Evolutionary conservation across 1,140 invertebrate species (phyloP).

Genomic region (Ips nitidus): DNA sequence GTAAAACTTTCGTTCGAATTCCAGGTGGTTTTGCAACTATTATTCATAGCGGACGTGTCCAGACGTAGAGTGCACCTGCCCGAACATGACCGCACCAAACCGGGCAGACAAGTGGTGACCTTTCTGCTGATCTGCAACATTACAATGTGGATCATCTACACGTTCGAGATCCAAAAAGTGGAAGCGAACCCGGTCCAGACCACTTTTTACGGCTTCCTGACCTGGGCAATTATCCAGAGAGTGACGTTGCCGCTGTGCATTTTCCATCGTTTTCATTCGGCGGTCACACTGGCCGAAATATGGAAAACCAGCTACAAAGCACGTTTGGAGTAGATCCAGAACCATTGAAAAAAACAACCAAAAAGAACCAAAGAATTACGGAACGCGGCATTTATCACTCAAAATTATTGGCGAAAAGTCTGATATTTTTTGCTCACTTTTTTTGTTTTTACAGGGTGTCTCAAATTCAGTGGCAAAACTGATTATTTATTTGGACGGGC

Average conservation of each 20-base stretch:
- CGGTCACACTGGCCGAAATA: constrained; percentile 94
- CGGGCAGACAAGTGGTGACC: constrained; percentile 92
- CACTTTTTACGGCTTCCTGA: constrained; percentile 90
- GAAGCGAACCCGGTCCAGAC: constrained; percentile 88
- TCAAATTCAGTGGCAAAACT: no score
- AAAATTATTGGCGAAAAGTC: no score
- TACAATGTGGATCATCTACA: constrained; percentile 94
- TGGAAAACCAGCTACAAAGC: constrained; percentile 98
- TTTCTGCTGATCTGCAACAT: constrained; percentile 94
- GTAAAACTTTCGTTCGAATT: background rate
- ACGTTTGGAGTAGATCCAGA: constrained; percentile 66
- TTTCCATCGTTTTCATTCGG: constrained; percentile 96
- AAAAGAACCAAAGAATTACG: no score
- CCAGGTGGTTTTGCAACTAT: constrained; percentile 85
- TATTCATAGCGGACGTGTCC: constrained; percentile 94
- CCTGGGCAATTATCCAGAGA: constrained; percentile 93
- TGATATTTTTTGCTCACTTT: no score
- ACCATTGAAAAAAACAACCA: no score
- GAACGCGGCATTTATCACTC: no score
- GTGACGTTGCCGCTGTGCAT: constrained; percentile 93
- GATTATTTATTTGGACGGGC: no score
- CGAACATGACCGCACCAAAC: constrained; percentile 90
- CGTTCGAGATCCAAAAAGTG: constrained; percentile 94
- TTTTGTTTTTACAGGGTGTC: no score
- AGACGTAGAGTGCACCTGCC: constrained; percentile 85